Percentiles rank a stretch among this genome's conserved stretches.
Evolutionary conservation across 2,888 invertebrate species (phyloP).

Genomic region (Chelonus formosanus): DNA sequence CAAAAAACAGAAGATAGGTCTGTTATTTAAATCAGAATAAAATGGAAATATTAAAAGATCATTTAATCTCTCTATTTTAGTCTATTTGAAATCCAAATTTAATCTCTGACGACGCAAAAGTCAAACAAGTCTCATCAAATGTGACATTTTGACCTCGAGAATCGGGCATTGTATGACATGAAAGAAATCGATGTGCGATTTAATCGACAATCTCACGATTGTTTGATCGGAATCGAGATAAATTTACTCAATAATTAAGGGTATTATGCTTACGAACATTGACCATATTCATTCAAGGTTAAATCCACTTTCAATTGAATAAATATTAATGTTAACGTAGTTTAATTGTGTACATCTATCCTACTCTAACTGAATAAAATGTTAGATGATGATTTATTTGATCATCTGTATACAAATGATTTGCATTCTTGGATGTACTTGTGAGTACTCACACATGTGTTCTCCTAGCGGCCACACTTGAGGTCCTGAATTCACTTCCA

Average conservation of each 20-base stretch:
- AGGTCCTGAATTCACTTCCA: conserved; percentile 91
- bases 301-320: not conserved
- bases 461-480: conserved; percentile 93
- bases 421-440: too few relatives aligned
- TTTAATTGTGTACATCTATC: too few relatives aligned
- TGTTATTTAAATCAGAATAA: too few relatives aligned
- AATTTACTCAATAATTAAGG: conserved; percentile 21
- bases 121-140: not conserved
- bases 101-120: too few relatives aligned
- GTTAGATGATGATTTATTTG: too few relatives aligned
- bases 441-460: conserved; percentile 82
- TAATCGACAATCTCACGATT: conserved; percentile 15
- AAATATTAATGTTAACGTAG: not conserved
- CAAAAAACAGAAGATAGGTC: too few relatives aligned
- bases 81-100: too few relatives aligned
- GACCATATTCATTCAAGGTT: conserved; percentile 1
- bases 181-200: conserved; percentile 7
- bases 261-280: conserved; percentile 15
- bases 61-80: too few relatives aligned
- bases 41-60: too few relatives aligned
- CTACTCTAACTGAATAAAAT: too few relatives aligned
- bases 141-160: too few relatives aligned
- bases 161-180: not conserved
- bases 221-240: conserved; percentile 24
- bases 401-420: too few relatives aligned